These are phyloP conservation scores for Chelonus insularis DNA, from an alignment of 1,140 invertebrate species.

Conservation along the genomic window DNA sequence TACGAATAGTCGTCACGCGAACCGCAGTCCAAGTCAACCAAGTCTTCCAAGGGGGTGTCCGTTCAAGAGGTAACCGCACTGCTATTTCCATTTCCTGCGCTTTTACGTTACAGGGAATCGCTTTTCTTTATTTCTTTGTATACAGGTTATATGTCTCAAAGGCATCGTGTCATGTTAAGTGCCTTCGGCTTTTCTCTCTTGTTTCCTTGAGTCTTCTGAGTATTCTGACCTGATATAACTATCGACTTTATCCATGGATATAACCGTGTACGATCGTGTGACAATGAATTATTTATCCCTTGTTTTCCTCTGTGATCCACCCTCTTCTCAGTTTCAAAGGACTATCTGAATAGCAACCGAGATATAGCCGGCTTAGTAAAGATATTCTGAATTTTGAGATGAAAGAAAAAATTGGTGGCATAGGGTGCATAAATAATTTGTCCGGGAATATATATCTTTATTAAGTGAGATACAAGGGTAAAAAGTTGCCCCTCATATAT, in stretches of 20 bases:
- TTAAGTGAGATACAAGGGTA: too few species aligned
- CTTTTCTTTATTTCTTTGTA: not conserved
- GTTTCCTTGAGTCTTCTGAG: not conserved
- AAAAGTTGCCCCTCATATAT: too few species aligned
- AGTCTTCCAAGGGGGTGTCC: constrained; percentile 20
- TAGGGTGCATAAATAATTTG: too few species aligned
- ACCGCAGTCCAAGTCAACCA: constrained; percentile 30
- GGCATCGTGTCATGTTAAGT: too few species aligned
- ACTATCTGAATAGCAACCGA: not conserved
- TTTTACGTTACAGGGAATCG: constrained; percentile 30
- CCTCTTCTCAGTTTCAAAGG: not conserved
- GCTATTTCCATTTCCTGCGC: constrained; percentile 36
- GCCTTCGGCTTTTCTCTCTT: not conserved
- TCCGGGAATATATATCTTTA: too few species aligned
- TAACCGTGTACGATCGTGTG: not conserved
- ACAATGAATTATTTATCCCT: constrained; percentile 25
- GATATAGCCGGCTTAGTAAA: not conserved
- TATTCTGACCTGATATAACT: not conserved
- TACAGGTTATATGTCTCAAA: not conserved
- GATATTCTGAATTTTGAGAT: too few species aligned
- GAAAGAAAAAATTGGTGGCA: too few species aligned
- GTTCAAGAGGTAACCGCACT: constrained; percentile 30
- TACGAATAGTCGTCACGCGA: constrained; percentile 44
- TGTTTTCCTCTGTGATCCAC: constrained; percentile 8
- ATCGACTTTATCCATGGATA: not conserved